Conservation (phyloP, 2,888 invertebrate species). For the Pachycephus smyrnensis region DNA sequence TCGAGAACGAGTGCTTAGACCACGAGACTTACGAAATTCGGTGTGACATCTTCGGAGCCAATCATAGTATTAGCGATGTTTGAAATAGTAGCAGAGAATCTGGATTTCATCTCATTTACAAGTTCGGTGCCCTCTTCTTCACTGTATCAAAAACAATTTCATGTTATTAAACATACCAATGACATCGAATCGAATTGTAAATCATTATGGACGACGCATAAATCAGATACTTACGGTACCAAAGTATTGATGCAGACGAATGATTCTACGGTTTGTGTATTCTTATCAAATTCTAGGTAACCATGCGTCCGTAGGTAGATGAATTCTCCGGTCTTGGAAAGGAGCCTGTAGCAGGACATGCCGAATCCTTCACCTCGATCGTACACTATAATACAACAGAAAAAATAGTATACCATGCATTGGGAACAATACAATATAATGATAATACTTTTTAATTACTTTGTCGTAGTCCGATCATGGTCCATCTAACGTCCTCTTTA, state of each 20-base stretch:
- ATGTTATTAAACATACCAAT: conserved; percentile 3
- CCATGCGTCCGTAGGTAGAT: conserved; percentile 88
- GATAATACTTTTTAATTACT: conserved; percentile 68
- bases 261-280: conserved; percentile 82
- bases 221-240: conserved; percentile 67
- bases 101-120: conserved; percentile 83
- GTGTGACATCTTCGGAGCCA: conserved; percentile 27
- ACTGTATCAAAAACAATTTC: conserved; percentile 52
- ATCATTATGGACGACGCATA: not conserved
- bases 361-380: conserved; percentile 86
- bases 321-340: conserved; percentile 85
- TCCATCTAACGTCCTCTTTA: conserved; percentile 89
- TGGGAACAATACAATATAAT: not conserved
- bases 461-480: conserved; percentile 86
- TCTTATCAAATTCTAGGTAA: conserved; percentile 84
- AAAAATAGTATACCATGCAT: conserved; percentile 40
- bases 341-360: conserved; percentile 86
- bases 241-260: conserved; percentile 89
- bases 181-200: conserved; percentile 2
- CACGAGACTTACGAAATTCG: conserved; percentile 35
- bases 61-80: conserved; percentile 20
- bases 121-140: conserved; percentile 80
- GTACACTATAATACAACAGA: conserved; percentile 74
- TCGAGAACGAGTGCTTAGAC: not conserved
- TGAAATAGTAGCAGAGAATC: conserved; percentile 76